Evolutionary conservation across 2,797 vertebrate genomes (phyloP).

Genomic region (Rhinophrynus dorsalis): DNA sequence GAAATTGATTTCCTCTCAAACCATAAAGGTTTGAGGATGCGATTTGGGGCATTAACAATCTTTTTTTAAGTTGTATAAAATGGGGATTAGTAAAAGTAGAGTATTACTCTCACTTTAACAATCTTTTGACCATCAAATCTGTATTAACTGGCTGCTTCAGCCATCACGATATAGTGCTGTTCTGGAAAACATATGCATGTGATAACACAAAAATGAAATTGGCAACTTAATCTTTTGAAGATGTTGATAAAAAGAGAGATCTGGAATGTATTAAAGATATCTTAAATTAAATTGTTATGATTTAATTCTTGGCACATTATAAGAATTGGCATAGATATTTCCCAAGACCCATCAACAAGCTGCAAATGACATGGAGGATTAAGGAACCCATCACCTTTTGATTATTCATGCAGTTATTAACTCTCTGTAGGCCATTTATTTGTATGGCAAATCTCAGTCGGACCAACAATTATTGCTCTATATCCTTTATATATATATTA

Average conservation of each 20-base stretch:
- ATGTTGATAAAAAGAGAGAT: conserved; percentile 45
- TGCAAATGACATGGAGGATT: conserved; percentile 39
- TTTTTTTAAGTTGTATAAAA: no score
- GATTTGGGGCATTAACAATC: no score
- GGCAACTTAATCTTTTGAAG: conserved; percentile 42
- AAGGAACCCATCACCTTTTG: conserved; percentile 41
- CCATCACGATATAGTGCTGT: conserved; percentile 2
- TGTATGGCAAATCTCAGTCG: background rate
- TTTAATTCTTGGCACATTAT: conserved; percentile 45
- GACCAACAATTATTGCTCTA: background rate
- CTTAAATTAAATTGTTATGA: conserved; percentile 47
- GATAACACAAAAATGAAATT: conserved; percentile 18
- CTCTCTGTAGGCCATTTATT: conserved; percentile 4
- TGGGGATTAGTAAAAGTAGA: no score
- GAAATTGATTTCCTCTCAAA: no score
- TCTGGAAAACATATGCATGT: conserved; percentile 17
- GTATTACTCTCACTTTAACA: no score
- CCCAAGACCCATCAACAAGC: conserved; percentile 26
- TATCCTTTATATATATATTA: background rate
- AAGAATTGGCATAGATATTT: conserved; percentile 30
- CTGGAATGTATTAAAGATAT: conserved; percentile 46
- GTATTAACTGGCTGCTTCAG: conserved; percentile 8
- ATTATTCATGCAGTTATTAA: conserved; percentile 42
- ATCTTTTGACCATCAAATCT: conserved; percentile 19
- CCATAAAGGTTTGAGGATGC: no score